phyloP scores from a whole-genome alignment of 2,113 vertebrate genomes.

The Chionis minor region DNA sequence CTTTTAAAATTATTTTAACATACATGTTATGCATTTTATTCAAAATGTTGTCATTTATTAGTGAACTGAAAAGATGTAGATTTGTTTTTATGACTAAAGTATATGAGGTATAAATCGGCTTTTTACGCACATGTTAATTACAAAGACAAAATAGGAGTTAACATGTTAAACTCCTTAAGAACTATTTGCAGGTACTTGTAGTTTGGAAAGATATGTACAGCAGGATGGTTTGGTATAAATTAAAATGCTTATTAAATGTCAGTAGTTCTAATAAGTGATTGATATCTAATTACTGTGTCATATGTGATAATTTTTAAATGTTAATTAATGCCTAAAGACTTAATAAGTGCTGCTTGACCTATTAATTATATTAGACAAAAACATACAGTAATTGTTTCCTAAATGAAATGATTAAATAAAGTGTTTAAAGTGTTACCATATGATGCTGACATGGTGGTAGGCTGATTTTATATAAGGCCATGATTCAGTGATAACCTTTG shows the following conservation, averaged over 20 bases:
- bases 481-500: not conserved
- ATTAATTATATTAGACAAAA: constrained; percentile 72
- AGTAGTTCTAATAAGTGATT: constrained; percentile 69
- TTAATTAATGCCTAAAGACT: constrained; percentile 73
- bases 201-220: constrained; percentile 19
- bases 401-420: constrained; percentile 52
- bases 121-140: not conserved
- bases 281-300: constrained; percentile 73
- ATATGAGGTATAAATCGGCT: not conserved
- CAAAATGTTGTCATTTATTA: not conserved
- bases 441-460: not conserved
- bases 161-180: not conserved
- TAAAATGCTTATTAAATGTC: constrained; percentile 73
- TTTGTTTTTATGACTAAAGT: not conserved
- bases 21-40: not conserved
- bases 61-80: not conserved
- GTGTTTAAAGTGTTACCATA: constrained; percentile 30
- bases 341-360: constrained; percentile 73
- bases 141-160: constrained; percentile 9
- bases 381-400: constrained; percentile 64
- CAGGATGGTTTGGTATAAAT: constrained; percentile 48
- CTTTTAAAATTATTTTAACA: not conserved
- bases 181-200: constrained; percentile 20
- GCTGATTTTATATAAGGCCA: not conserved
- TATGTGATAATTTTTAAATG: constrained; percentile 71